phyloP scores from a whole-genome alignment of 2,888 invertebrate species.

The Drosophila multiciliata region DNA sequence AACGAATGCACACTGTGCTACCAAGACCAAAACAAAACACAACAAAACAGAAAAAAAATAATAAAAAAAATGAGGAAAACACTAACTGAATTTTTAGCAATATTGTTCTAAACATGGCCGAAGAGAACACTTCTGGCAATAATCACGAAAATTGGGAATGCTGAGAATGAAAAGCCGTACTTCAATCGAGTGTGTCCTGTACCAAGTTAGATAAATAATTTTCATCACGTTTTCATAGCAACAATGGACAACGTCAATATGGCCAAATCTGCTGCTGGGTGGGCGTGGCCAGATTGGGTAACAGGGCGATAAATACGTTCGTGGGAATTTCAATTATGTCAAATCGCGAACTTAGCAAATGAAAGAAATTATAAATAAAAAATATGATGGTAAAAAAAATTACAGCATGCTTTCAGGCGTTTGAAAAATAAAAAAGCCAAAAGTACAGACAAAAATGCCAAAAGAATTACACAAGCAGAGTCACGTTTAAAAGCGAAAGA shows the following conservation, averaged over 20 bases:
- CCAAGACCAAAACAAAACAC: not conserved
- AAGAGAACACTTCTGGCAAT: not conserved
- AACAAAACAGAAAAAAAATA: not conserved
- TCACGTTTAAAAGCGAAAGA: not conserved
- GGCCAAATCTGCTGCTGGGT: not conserved
- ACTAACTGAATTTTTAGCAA: not conserved
- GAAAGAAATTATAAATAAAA: constrained; percentile 51
- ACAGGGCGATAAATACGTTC: constrained; percentile 4
- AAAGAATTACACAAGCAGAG: not conserved
- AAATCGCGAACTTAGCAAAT: constrained; percentile 32
- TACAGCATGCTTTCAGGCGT: constrained; percentile 34
- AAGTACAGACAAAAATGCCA: not conserved
- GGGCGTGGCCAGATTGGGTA: constrained; percentile 5
- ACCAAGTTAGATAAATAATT: constrained; percentile 52
- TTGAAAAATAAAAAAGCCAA: not conserved
- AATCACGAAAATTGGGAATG: not conserved
- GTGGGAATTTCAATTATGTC: constrained; percentile 1
- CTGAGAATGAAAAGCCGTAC: not conserved
- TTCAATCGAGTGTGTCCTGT: not conserved
- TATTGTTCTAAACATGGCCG: not conserved
- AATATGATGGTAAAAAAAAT: constrained; percentile 37
- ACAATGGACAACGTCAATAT: constrained; percentile 17
- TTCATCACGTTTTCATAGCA: constrained; percentile 53
- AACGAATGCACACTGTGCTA: constrained; percentile 18
- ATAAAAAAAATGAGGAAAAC: not conserved